Evolutionary conservation across 2,888 invertebrate genomes (phyloP).

Genomic region (Spodoptera littoralis): DNA sequence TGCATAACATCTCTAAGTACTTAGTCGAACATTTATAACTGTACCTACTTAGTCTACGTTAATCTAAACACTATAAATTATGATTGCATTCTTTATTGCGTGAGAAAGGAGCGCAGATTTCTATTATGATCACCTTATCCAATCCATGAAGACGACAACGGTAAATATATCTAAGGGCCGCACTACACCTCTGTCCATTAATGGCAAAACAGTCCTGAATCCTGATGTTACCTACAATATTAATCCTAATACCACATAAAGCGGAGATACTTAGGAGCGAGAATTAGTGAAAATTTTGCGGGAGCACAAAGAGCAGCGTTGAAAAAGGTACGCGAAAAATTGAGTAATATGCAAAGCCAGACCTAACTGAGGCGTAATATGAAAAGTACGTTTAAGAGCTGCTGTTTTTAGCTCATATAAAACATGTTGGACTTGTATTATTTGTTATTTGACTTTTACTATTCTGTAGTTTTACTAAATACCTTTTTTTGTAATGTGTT

Average conservation of each 20-base stretch:
- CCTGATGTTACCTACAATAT: constrained; percentile 16
- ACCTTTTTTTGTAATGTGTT: too few species aligned
- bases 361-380: constrained; percentile 55
- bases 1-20: constrained; percentile 43
- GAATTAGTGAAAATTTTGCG: constrained; percentile 40
- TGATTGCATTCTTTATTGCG: too few species aligned
- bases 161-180: too few species aligned
- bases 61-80: too few species aligned
- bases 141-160: too few species aligned
- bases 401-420: constrained; percentile 11
- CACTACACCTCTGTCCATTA: too few species aligned
- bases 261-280: constrained; percentile 29
- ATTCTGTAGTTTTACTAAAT: too few species aligned
- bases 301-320: constrained; percentile 45
- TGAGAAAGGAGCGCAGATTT: too few species aligned
- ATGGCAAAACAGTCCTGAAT: too few species aligned
- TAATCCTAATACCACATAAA: constrained; percentile 25
- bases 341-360: constrained; percentile 60
- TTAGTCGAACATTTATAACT: constrained; percentile 27
- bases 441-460: too few species aligned
- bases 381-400: constrained; percentile 45
- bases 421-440: too few species aligned
- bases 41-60: constrained; percentile 5
- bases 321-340: constrained; percentile 59
- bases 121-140: too few species aligned